Evolutionary conservation across 64 coral and sea anemone genomes (phyloP), one percentile per base, ranked within the genome.

Genomic region (Porites australiensis): DNA sequence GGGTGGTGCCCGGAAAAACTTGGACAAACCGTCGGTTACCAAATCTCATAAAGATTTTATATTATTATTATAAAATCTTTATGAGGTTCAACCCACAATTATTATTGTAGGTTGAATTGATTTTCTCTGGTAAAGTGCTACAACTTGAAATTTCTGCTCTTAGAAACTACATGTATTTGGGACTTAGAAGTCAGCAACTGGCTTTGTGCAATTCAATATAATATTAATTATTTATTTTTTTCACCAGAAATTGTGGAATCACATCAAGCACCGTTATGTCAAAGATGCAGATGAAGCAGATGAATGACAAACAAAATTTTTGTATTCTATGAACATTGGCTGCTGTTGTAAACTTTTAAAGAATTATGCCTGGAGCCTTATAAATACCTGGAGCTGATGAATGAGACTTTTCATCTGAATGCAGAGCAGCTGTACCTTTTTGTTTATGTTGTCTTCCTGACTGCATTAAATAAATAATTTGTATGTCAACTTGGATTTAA

Each of bases 181-280:
- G 27, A 37, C 27, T 37, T 37, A 1, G 27, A 37, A 37, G 27
- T 37, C 27, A 37, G 27, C 27, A 37, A 37, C 0, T 37, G 27
- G 27, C 0, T 37, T 37, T 37, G 27, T 37, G 27, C 60, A 83
- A 2, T 18, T 19, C 13, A 13, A 82, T 22, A 83, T 11, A 14
- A n/a, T 22, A 22, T 47, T 14, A 18, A 14, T 60, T 61, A 2
- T 14, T 73, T 57, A 0, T n/a, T 53, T 83, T 74, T 60, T 37
- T 19, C 62, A 74, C 6, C 67, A 94, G 93, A 94, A 94, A 94
- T 43, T 94, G 59, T 94, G 93, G 93, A 94, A 94, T 5, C 93
- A 94, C 68, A 50, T 94, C 47, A 94, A 94, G 54, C 87, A 89
- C 64, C 74, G 83, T n/a, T 94, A 94, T 90, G 77, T 84, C 49